phyloP scores from a whole-genome alignment of 2,113 vertebrate species.

The Gallinago paraguaiae region DNA sequence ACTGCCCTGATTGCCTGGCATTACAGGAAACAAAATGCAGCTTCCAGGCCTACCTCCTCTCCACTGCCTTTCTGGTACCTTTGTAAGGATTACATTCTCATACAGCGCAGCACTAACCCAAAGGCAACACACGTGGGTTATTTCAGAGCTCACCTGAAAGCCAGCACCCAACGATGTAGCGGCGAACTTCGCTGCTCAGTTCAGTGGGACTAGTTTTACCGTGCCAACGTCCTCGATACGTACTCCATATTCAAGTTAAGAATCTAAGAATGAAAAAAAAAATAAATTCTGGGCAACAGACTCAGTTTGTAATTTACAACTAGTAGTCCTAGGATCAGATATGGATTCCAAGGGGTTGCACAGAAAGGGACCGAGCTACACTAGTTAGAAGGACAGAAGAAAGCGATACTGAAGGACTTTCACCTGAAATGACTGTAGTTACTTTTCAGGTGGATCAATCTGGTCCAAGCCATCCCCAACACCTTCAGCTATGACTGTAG shows the following conservation, averaged over 20 bases:
- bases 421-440: neutral
- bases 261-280: neutral
- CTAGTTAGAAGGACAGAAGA: neutral
- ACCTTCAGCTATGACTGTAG: neutral
- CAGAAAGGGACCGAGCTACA: neutral
- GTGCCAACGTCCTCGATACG: neutral
- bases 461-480: neutral
- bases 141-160: neutral
- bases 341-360: neutral
- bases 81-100: neutral
- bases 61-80: neutral
- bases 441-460: neutral
- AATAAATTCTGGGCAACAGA: neutral
- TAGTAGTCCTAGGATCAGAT: neutral
- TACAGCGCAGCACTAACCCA: neutral
- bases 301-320: neutral
- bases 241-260: neutral
- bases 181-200: neutral
- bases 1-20: neutral
- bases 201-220: neutral
- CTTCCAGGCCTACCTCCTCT: neutral
- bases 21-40: neutral
- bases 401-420: neutral
- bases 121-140: rapidly evolving
- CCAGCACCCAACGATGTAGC: rapidly evolving